These are phyloP conservation scores for Thymelicus lineola DNA, from an alignment of 2,888 invertebrate species.

Conservation along the genomic window DNA sequence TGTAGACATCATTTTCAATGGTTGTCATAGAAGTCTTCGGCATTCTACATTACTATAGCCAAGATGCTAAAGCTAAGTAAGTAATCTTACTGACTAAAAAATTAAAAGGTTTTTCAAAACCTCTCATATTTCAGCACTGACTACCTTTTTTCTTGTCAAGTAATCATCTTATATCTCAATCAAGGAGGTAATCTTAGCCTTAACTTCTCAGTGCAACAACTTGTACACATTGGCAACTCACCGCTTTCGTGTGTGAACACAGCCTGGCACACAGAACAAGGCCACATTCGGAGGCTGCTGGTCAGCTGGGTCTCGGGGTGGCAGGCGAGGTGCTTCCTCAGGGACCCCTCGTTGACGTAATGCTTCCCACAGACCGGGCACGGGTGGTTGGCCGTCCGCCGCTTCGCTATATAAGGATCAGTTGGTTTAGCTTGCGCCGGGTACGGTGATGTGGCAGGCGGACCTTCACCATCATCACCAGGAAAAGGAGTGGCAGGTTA, in stretches of 20 bases:
- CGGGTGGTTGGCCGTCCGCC: slow-evolving; percentile 97
- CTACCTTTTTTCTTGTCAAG: neutral
- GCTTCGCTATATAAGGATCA: slow-evolving; percentile 95
- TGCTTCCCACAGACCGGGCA: slow-evolving; percentile 98
- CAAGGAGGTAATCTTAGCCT: neutral
- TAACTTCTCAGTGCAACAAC: neutral
- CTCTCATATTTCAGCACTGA: neutral
- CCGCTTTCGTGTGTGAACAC: slow-evolving; percentile 98
- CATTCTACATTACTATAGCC: neutral
- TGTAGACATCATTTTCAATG: slow-evolving; percentile 5
- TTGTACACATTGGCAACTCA: slow-evolving; percentile 70
- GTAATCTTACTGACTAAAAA: neutral
- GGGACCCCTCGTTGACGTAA: slow-evolving; percentile 97
- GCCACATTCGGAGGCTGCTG: slow-evolving; percentile 97
- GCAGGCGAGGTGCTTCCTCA: slow-evolving; percentile 95
- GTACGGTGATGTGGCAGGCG: slow-evolving; percentile 87
- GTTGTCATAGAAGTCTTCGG: neutral
- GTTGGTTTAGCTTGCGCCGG: slow-evolving; percentile 85
- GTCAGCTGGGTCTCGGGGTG: slow-evolving; percentile 96
- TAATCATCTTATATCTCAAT: neutral
- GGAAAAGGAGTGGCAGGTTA: slow-evolving; percentile 71
- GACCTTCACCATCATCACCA: slow-evolving; percentile 82
- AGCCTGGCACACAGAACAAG: slow-evolving; percentile 97
- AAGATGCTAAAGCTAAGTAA: neutral
- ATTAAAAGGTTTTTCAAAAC: neutral